Conservation (phyloP, 2,888 invertebrate genomes). For the Drosophila phalerata region DNA sequence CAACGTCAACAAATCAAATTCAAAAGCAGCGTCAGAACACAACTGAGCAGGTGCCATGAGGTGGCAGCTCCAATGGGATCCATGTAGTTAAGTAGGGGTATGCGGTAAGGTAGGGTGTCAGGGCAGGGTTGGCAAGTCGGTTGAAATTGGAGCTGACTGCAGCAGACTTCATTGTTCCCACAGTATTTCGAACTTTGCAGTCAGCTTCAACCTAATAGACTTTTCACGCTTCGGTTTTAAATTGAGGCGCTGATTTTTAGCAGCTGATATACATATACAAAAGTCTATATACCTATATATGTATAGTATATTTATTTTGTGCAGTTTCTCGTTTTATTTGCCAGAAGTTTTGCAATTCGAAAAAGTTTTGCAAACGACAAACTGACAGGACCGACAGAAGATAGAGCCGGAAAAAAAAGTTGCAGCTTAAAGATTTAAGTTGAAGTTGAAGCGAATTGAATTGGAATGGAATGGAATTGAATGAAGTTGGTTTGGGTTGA, state of each 20-base stretch:
- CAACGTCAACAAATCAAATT: slow-evolving; percentile 56
- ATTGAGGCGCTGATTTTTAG: slow-evolving; percentile 77
- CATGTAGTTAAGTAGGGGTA: background rate
- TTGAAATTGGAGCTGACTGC: slow-evolving; percentile 64
- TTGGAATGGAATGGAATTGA: slow-evolving; percentile 32
- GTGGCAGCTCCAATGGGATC: slow-evolving; percentile 44
- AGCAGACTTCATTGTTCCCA: slow-evolving; percentile 78
- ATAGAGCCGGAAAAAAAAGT: slow-evolving; percentile 8
- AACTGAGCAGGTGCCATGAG: slow-evolving; percentile 58
- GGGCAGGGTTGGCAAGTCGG: slow-evolving; percentile 13
- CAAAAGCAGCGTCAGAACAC: slow-evolving; percentile 59
- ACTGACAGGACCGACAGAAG: slow-evolving; percentile 14
- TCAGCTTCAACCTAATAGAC: slow-evolving; percentile 73
- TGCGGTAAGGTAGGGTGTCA: background rate
- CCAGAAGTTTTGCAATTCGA: slow-evolving; percentile 71
- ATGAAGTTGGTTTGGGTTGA: slow-evolving; percentile 24
- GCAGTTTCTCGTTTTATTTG: slow-evolving; percentile 57
- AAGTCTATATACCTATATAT: slow-evolving; percentile 18
- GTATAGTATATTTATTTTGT: slow-evolving; percentile 20
- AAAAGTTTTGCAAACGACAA: slow-evolving; percentile 44
- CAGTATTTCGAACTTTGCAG: slow-evolving; percentile 56
- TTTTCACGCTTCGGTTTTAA: slow-evolving; percentile 80
- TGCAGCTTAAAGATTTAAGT: slow-evolving; percentile 47
- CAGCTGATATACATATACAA: slow-evolving; percentile 57
- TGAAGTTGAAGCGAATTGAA: slow-evolving; percentile 27